These are phyloP conservation scores for Macrosoma leucophasiata DNA, from an alignment of 2,888 invertebrate genomes.

Conservation along the genomic window DNA sequence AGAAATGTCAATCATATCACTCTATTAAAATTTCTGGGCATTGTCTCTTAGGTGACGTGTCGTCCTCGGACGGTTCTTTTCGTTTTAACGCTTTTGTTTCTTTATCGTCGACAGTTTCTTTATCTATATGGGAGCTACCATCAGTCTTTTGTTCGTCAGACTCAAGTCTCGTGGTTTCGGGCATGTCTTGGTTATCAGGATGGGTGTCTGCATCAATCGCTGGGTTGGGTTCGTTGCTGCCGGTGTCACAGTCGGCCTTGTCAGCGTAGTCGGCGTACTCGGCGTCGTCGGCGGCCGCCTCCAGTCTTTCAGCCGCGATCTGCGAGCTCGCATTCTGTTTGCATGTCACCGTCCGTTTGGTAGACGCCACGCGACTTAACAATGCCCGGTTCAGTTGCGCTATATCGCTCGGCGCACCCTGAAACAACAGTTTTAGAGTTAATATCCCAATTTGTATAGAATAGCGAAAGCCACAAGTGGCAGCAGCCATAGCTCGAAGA, in stretches of 20 bases:
- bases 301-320: conserved; percentile 51
- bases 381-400: conserved; percentile 52
- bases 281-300: conserved; percentile 43
- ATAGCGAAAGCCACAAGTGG: not conserved
- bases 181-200: conserved; percentile 17
- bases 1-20: conserved; percentile 33
- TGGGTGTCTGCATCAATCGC: conserved; percentile 22
- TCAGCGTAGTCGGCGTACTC: conserved; percentile 45
- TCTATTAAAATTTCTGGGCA: conserved; percentile 55
- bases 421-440: conserved; percentile 30
- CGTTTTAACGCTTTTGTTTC: conserved; percentile 50
- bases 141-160: conserved; percentile 39
- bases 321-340: conserved; percentile 47
- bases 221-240: conserved; percentile 30
- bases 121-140: conserved; percentile 33
- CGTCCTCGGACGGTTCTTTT: conserved; percentile 53
- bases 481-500: not conserved
- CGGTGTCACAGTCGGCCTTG: conserved; percentile 35
- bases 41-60: conserved; percentile 62
- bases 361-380: conserved; percentile 45
- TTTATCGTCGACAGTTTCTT: conserved; percentile 34
- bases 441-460: not conserved
- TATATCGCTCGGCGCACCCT: conserved; percentile 63
- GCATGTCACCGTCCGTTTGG: conserved; percentile 37
- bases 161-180: conserved; percentile 37